Evolutionary conservation across 1,140 invertebrate genomes (phyloP).

Genomic region (Meloidogyne floridensis): DNA sequence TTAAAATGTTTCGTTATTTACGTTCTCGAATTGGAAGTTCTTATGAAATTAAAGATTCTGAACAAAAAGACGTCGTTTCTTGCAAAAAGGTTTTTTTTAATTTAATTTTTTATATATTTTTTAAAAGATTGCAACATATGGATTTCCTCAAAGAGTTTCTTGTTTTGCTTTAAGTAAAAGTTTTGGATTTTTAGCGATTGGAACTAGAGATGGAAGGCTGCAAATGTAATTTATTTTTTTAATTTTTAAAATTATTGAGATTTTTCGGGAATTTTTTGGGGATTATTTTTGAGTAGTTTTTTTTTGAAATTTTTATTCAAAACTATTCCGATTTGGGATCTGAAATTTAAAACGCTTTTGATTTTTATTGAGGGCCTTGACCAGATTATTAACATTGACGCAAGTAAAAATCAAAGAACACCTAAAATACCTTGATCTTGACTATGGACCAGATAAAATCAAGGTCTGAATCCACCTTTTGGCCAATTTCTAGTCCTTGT

Average conservation of each 20-base stretch:
- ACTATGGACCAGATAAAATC: too few relatives aligned
- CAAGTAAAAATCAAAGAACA: too few relatives aligned
- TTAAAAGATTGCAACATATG: conserved; percentile 35
- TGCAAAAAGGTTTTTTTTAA: conserved; percentile 32
- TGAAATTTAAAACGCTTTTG: too few relatives aligned
- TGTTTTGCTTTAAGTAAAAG: conserved; percentile 37
- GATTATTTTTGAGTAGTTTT: too few relatives aligned
- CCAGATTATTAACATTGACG: too few relatives aligned
- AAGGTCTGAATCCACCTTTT: too few relatives aligned
- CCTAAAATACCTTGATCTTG: too few relatives aligned
- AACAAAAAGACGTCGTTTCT: conserved; percentile 35
- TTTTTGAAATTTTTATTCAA: neutral
- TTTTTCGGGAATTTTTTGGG: neutral
- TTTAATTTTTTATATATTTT: conserved; percentile 12
- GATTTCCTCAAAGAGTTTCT: conserved; percentile 45
- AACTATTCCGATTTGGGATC: too few relatives aligned
- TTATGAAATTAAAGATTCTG: conserved; percentile 34
- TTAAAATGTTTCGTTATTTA: conserved; percentile 34
- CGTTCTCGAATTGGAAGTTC: conserved; percentile 44
- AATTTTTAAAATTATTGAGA: neutral
- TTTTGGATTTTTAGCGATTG: conserved; percentile 38
- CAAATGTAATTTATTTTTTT: conserved; percentile 36
- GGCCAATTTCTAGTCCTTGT: too few relatives aligned
- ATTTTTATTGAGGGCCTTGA: too few relatives aligned
- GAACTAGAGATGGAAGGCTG: conserved; percentile 42